phyloP scores from a whole-genome alignment of 2,113 vertebrate species.

The Parotia lawesii region DNA sequence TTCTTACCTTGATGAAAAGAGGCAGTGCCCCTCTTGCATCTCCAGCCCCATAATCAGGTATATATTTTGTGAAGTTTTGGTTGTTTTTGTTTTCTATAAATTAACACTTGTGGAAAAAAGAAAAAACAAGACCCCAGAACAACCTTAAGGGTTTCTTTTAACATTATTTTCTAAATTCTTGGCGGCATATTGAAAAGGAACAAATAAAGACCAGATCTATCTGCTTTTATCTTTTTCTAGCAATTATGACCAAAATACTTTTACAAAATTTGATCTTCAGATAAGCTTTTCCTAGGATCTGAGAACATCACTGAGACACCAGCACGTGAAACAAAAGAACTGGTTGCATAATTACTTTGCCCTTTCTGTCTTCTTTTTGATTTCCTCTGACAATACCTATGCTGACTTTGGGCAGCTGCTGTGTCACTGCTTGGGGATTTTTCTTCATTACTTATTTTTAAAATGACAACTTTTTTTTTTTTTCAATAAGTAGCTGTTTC shows the following conservation, averaged over 20 bases:
- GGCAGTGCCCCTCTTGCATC: accelerated
- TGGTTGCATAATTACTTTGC: background rate
- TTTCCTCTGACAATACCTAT: background rate
- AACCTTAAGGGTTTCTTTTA: background rate
- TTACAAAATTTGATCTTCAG: background rate
- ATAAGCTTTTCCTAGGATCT: background rate
- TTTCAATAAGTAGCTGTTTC: background rate
- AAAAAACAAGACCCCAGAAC: background rate
- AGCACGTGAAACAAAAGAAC: background rate
- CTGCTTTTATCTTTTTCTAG: background rate
- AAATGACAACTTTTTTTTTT: background rate
- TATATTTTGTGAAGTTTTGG: background rate
- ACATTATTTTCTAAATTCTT: background rate
- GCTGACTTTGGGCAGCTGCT: background rate
- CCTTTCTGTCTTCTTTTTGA: background rate
- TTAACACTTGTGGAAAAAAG: background rate
- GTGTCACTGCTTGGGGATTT: background rate
- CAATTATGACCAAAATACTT: background rate
- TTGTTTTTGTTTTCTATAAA: background rate
- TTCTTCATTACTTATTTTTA: background rate
- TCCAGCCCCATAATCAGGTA: background rate
- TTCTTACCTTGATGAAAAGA: background rate
- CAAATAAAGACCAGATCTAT: background rate
- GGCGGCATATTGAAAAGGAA: background rate
- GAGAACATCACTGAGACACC: background rate